These are phyloP conservation scores for Tinamus major DNA, from an alignment of 2,797 vertebrate species.

Conservation along the genomic window DNA sequence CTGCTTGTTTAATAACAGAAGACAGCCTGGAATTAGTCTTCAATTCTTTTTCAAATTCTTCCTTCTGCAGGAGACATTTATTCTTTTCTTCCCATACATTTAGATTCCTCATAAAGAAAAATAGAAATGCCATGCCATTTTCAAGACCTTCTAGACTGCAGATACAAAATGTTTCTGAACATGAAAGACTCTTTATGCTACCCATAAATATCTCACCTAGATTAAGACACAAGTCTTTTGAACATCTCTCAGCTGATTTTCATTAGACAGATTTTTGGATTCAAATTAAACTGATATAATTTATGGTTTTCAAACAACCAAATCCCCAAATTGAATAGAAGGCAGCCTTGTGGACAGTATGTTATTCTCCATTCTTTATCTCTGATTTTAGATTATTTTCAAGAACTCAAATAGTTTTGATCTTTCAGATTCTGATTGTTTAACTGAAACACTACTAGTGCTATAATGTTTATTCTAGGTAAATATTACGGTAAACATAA, in stretches of 20 bases:
- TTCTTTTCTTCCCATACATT: neutral
- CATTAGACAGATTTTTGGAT: neutral
- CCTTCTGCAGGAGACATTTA: neutral
- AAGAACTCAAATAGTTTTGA: neutral
- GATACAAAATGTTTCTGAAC: neutral
- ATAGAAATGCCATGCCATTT: neutral
- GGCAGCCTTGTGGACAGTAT: neutral
- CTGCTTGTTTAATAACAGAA: neutral
- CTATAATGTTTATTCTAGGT: neutral
- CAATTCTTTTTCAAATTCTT: neutral
- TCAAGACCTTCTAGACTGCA: neutral
- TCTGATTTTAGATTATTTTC: neutral
- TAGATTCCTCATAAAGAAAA: neutral
- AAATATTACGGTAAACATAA: neutral
- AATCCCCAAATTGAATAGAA: neutral
- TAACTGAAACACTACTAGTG: neutral
- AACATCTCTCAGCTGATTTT: neutral
- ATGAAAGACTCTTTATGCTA: neutral
- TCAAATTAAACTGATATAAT: neutral
- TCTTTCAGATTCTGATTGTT: neutral
- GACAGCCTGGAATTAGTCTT: neutral
- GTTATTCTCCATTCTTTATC: neutral
- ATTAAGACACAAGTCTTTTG: neutral
- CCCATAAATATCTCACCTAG: neutral
- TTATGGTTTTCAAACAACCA: conserved; percentile 3